Percentiles rank a stretch among this genome's conserved stretches.
These are phyloP conservation scores for Riptortus pedestris DNA, from an alignment of 1,140 invertebrate genomes.

Conservation along the genomic window DNA sequence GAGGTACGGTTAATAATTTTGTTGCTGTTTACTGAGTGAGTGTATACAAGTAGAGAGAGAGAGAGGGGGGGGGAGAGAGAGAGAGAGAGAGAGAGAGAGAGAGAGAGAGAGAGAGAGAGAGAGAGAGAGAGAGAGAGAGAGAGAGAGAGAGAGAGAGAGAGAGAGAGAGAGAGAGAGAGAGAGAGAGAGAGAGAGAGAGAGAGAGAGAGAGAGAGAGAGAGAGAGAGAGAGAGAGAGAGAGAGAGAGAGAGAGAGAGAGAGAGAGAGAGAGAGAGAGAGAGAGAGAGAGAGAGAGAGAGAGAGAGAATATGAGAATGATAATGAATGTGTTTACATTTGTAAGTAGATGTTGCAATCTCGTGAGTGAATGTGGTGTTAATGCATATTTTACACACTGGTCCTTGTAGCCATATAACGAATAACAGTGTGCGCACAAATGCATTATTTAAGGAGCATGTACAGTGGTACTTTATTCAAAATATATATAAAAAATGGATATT, in stretches of 20 bases:
- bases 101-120: slow-evolving; percentile 15
- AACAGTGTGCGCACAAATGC: no score
- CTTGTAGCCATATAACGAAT: no score
- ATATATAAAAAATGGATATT: no score
- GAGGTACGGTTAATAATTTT: no score
- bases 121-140: slow-evolving; percentile 15
- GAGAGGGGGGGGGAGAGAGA: slow-evolving; percentile 7
- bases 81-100: slow-evolving; percentile 15
- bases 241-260: slow-evolving; percentile 13
- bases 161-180: slow-evolving; percentile 15
- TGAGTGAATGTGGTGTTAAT: no score
- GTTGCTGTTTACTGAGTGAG: no score
- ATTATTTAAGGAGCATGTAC: no score
- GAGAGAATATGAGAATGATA: background rate
- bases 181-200: slow-evolving; percentile 9
- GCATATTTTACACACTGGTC: no score
- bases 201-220: background rate
- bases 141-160: slow-evolving; percentile 15
- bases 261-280: slow-evolving; percentile 15
- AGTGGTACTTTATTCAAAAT: no score
- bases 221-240: background rate
- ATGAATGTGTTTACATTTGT: no score
- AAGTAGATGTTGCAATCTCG: background rate
- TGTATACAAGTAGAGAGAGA: slow-evolving; percentile 8
- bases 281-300: slow-evolving; percentile 13